Base-by-base conservation (phyloP, 1,140 invertebrate genomes). In the Leguminivora glycinivorella region DNA sequence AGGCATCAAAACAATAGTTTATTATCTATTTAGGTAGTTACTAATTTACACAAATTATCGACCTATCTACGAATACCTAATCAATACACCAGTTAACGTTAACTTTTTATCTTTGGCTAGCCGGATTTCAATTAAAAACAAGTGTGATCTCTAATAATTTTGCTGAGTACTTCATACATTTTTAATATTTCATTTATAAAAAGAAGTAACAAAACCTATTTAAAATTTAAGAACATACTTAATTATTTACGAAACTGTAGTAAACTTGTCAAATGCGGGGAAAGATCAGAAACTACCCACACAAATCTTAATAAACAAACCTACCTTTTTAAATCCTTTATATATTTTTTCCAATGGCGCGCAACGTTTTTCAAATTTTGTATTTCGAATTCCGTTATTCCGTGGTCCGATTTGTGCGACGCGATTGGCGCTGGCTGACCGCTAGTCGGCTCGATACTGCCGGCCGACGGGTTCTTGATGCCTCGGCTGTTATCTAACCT, bases 41-140 rank as follows among this genome's bases (percentile, higher is more conserved):
- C 58, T 63, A 63, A 60, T 63, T 29, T 63, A 63, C 58, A 17
- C 17, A 17, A 24, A 63, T 63, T 63, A 34, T 29, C n/a, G 29
- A 17, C n/a, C 14, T 17, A 60, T 60, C 25, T 60, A 60, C 14
- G 14, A 60, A 26, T 60, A 60, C 12, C 10, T 43, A 43, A 19
- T 56, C 9, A 12, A 2, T 52, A 56, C 17, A 24, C 24, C 24
- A 14, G 56, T 60, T 60, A 63, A 63, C n/a, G 7, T 63, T 63
- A 17, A 63, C 17, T 14, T 26, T 63, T 63, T 29, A 63, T 63
- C 29, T 63, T 63, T 29, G 14, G 4, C n/a, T 2, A 63, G 14
- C 56, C 56, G 58, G 58, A 29, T 63, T 63, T 29, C 25, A n/a
- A 43, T 43, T 43, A 43, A 38, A 0, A 38, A 12, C 10, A 38